These are phyloP conservation scores for Lepidocyrtinus sp. DNA, from an alignment of 2,888 invertebrate species.

Conservation along the genomic window DNA sequence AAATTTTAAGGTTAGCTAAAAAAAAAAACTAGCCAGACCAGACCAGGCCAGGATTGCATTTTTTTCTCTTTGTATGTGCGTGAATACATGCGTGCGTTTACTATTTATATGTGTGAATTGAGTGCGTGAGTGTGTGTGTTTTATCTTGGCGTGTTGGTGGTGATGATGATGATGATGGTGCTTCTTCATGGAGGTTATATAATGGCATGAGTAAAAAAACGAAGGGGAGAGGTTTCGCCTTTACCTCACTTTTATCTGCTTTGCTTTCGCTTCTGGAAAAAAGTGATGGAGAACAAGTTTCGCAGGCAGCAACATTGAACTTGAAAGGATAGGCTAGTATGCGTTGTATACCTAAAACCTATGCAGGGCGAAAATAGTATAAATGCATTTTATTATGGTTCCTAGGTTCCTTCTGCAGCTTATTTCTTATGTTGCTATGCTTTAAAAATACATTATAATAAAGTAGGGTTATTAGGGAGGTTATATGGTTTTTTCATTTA, in stretches of 20 bases:
- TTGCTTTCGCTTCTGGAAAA: conserved; percentile 20
- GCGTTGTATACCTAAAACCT: conserved; percentile 12
- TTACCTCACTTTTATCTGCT: conserved; percentile 1
- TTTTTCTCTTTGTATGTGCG: conserved; percentile 23
- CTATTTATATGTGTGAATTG: conserved; percentile 11
- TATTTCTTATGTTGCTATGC: too few species aligned
- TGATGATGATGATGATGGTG: not conserved
- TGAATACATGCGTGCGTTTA: conserved; percentile 17
- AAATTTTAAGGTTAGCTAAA: conserved; percentile 23
- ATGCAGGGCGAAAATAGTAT: too few species aligned
- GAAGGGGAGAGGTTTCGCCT: conserved; percentile 27
- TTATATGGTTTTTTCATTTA: too few species aligned
- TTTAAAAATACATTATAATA: too few species aligned
- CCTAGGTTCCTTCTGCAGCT: too few species aligned
- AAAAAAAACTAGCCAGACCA: not conserved
- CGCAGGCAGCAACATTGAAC: conserved; percentile 38
- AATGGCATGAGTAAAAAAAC: not conserved
- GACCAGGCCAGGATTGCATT: not conserved
- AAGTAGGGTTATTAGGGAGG: too few species aligned
- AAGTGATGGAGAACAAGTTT: conserved; percentile 22
- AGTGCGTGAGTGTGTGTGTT: conserved; percentile 19
- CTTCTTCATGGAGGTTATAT: conserved; percentile 15
- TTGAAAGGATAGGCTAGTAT: conserved; percentile 30
- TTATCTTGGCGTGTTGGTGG: conserved; percentile 22
- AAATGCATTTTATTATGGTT: conserved; percentile 21